phyloP scores from a whole-genome alignment of 2,888 invertebrate genomes.

The Caenorhabditis sp. region DNA sequence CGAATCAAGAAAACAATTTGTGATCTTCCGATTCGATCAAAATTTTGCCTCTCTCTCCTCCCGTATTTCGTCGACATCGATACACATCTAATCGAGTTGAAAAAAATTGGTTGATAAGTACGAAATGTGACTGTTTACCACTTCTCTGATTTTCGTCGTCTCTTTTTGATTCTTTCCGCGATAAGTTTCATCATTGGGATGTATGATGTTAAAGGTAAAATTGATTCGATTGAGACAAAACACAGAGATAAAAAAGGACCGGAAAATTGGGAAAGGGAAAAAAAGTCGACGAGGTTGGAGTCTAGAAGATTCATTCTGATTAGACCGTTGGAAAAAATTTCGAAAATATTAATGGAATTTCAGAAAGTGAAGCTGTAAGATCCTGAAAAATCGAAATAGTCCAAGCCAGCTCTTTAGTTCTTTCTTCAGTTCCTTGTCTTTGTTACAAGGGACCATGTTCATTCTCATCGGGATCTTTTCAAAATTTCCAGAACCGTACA shows the following conservation, averaged over 20 bases:
- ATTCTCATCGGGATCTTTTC: too few relatives aligned
- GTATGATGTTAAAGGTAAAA: constrained; percentile 31
- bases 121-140: constrained; percentile 59
- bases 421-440: too few relatives aligned
- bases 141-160: constrained; percentile 21
- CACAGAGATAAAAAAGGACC: too few relatives aligned
- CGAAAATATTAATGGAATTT: too few relatives aligned
- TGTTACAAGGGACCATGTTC: too few relatives aligned
- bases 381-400: too few relatives aligned
- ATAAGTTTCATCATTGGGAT: constrained; percentile 20
- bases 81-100: neutral
- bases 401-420: too few relatives aligned
- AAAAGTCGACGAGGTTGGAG: neutral
- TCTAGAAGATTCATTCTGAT: neutral
- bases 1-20: constrained; percentile 30
- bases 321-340: neutral
- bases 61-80: neutral
- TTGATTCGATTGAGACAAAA: too few relatives aligned
- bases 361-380: too few relatives aligned
- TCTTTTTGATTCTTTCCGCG: neutral
- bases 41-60: constrained; percentile 1
- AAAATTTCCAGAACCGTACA: too few relatives aligned
- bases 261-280: too few relatives aligned
- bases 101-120: constrained; percentile 39
- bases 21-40: constrained; percentile 44